These are phyloP conservation scores for Aldrovandia affinis DNA, from an alignment of 2,797 vertebrate genomes.

Conservation along the genomic window DNA sequence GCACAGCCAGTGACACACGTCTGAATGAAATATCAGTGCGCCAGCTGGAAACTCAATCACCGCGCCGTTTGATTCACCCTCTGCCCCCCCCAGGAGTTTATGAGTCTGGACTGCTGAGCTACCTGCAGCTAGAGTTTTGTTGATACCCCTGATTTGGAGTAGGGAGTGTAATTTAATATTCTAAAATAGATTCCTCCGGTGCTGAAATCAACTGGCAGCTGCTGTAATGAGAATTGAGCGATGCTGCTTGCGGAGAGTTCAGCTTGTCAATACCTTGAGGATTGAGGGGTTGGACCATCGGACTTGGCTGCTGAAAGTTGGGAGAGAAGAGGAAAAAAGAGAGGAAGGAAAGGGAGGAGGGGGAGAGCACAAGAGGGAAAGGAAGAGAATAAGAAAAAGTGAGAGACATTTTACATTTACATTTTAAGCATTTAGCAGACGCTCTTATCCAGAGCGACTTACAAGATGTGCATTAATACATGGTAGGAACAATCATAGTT, in stretches of 20 bases:
- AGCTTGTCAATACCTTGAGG: slow-evolving; percentile 51
- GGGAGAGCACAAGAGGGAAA: too few species aligned
- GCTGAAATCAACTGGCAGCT: slow-evolving; percentile 1
- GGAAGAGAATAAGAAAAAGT: too few species aligned
- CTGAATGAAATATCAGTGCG: slow-evolving; percentile 63
- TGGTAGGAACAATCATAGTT: too few species aligned
- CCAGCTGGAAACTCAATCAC: slow-evolving; percentile 44
- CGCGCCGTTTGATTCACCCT: not conserved
- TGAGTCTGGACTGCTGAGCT: not conserved
- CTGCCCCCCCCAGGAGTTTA: not conserved
- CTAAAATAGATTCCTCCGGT: not conserved
- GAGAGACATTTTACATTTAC: too few species aligned
- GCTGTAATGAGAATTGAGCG: not conserved
- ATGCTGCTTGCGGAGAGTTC: not conserved
- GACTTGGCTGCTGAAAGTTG: slow-evolving; percentile 48
- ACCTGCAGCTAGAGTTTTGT: not conserved
- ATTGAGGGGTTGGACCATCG: too few species aligned
- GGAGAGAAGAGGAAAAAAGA: not conserved
- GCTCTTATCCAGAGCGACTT: too few species aligned
- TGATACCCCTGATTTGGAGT: slow-evolving; percentile 12
- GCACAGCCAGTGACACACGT: slow-evolving; percentile 65
- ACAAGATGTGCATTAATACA: too few species aligned
- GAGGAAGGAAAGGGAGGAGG: slow-evolving; percentile 9
- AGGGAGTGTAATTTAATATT: slow-evolving; percentile 13
- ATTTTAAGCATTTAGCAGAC: too few species aligned